A percentile compares a stretch with the other conserved stretches of the same genome.
Conservation (phyloP, 2,797 vertebrate species). For the Dendrocincla tyrannina region DNA sequence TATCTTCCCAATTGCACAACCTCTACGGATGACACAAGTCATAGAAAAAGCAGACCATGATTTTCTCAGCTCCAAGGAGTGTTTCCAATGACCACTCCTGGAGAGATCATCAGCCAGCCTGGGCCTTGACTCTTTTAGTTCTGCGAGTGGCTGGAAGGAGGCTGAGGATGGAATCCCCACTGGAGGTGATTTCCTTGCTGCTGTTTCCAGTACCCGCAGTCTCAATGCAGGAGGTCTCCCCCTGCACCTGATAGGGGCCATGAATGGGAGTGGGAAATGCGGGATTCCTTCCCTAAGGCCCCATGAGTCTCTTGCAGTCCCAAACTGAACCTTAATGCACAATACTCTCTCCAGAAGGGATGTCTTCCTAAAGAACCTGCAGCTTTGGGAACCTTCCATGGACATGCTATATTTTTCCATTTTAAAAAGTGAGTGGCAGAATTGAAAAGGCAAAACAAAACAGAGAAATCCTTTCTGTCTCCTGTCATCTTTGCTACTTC, state of each 20-base stretch:
- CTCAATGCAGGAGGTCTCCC: neutral
- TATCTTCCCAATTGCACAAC: neutral
- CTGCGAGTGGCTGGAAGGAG: neutral
- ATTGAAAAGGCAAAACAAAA: neutral
- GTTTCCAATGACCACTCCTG: neutral
- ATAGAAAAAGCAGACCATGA: neutral
- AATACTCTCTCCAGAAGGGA: neutral
- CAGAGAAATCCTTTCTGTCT: slow-evolving; percentile 46
- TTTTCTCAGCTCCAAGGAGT: neutral
- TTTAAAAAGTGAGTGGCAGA: neutral
- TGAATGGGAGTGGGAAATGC: neutral
- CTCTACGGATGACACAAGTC: neutral
- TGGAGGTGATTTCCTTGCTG: neutral
- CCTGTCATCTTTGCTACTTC: slow-evolving; percentile 64
- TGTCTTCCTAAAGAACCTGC: neutral
- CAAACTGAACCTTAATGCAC: neutral
- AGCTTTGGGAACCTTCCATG: neutral
- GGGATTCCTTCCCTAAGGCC: neutral
- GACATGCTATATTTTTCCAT: neutral
- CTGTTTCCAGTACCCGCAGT: neutral
- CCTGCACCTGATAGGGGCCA: neutral
- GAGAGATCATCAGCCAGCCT: neutral
- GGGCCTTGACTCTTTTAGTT: neutral
- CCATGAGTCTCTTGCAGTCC: neutral
- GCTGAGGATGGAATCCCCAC: neutral